Percentiles rank a stretch among this genome's conserved stretches.
phyloP scores from a whole-genome alignment of 2,797 vertebrate species.

The Mormyrops attenuatus region DNA sequence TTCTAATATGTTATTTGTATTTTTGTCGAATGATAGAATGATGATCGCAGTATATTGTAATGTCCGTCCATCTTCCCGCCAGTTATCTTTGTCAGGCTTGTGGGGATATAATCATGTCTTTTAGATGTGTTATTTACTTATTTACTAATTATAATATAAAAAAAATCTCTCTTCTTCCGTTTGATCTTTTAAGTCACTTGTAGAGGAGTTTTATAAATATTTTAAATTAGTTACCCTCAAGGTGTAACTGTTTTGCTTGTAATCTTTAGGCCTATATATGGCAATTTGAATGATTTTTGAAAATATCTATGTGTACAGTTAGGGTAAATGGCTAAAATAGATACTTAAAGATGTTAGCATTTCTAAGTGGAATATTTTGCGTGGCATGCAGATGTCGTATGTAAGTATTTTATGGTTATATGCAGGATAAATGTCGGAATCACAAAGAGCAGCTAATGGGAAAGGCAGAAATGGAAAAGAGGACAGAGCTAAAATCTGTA shows the following conservation, averaged over 20 bases:
- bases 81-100: neutral
- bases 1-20: neutral
- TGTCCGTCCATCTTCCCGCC: neutral
- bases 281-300: neutral
- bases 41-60: neutral
- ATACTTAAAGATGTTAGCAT: neutral
- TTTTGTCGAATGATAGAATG: neutral
- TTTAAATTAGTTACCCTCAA: neutral
- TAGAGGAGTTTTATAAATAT: neutral
- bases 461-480: conserved; percentile 44
- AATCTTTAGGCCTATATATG: neutral
- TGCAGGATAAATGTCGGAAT: conserved; percentile 62
- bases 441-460: conserved; percentile 53
- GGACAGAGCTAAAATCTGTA: neutral
- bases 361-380: neutral
- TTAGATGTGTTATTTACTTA: neutral
- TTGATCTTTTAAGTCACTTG: neutral
- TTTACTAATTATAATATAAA: neutral
- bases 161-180: neutral
- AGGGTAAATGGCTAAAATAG: neutral
- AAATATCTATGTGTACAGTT: neutral
- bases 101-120: neutral
- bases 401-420: conserved; percentile 27
- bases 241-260: neutral
- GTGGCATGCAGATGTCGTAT: neutral